A percentile compares a stretch with the other conserved stretches of the same genome.
Conservation (phyloP, 2,113 vertebrate species). For the Mesembrinibis cayennensis region DNA sequence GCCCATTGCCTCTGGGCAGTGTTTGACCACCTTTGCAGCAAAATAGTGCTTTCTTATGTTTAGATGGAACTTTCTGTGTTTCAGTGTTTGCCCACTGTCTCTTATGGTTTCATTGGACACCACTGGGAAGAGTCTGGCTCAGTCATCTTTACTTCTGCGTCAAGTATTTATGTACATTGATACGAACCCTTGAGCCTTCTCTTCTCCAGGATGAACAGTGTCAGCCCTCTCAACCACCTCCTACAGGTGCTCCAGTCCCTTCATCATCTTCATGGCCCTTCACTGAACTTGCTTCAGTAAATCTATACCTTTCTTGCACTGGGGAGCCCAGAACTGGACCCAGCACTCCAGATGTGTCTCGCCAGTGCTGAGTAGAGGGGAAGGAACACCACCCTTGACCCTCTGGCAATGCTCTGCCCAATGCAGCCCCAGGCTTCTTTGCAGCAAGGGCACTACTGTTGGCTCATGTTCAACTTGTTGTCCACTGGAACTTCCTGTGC, state of each 20-base stretch:
- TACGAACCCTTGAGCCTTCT: background rate
- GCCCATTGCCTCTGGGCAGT: background rate
- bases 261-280: background rate
- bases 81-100: background rate
- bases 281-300: background rate
- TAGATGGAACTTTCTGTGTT: background rate
- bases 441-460: background rate
- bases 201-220: background rate
- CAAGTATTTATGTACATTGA: background rate
- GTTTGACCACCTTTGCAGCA: background rate
- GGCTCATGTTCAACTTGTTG: background rate
- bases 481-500: background rate
- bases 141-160: background rate
- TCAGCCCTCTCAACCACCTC: background rate
- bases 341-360: background rate
- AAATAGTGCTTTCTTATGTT: background rate
- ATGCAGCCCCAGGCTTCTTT: background rate
- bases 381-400: background rate
- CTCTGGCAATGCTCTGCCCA: background rate
- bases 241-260: background rate
- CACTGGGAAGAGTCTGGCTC: background rate
- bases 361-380: background rate
- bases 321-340: background rate
- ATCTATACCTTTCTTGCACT: background rate
- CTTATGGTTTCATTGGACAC: background rate